Evolutionary conservation across 2,797 vertebrate species (phyloP).

Genomic region (Pogoniulus pusillus): DNA sequence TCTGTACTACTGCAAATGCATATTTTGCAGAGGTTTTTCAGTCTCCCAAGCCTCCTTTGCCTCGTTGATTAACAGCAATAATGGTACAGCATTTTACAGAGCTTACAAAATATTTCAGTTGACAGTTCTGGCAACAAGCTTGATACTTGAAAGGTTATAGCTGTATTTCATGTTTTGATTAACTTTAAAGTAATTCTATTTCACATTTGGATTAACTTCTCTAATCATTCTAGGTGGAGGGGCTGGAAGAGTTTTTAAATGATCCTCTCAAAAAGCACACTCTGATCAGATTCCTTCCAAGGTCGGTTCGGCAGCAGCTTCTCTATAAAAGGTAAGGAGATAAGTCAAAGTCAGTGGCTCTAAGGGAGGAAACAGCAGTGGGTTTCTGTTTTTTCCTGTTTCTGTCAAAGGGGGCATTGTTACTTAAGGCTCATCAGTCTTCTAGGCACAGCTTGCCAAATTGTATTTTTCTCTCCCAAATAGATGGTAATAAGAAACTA

Average conservation of each 20-base stretch:
- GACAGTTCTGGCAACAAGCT: background rate
- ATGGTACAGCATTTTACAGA: slow-evolving; percentile 11
- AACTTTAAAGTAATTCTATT: background rate
- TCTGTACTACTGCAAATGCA: background rate
- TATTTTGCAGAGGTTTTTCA: slow-evolving; percentile 13
- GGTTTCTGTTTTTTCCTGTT: slow-evolving; percentile 37
- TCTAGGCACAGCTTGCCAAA: slow-evolving; percentile 11
- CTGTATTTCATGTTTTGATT: background rate
- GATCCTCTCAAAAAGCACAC: slow-evolving; percentile 89
- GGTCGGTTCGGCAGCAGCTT: slow-evolving; percentile 85
- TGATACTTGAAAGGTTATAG: background rate
- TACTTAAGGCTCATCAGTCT: slow-evolving; percentile 30
- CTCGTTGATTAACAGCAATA: background rate
- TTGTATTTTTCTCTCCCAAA: slow-evolving; percentile 34
- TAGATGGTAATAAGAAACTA: slow-evolving; percentile 59
- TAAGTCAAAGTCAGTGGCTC: background rate
- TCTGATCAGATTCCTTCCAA: slow-evolving; percentile 85
- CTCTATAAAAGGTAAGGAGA: slow-evolving; percentile 88
- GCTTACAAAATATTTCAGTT: background rate
- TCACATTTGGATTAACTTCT: slow-evolving; percentile 5
- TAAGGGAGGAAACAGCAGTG: background rate
- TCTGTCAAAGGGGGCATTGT: slow-evolving; percentile 29
- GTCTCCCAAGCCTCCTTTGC: background rate
- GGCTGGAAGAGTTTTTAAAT: slow-evolving; percentile 87
- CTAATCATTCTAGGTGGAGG: slow-evolving; percentile 83